Conservation (phyloP, 2,797 vertebrate genomes). For the Sebastes diploproa region DNA sequence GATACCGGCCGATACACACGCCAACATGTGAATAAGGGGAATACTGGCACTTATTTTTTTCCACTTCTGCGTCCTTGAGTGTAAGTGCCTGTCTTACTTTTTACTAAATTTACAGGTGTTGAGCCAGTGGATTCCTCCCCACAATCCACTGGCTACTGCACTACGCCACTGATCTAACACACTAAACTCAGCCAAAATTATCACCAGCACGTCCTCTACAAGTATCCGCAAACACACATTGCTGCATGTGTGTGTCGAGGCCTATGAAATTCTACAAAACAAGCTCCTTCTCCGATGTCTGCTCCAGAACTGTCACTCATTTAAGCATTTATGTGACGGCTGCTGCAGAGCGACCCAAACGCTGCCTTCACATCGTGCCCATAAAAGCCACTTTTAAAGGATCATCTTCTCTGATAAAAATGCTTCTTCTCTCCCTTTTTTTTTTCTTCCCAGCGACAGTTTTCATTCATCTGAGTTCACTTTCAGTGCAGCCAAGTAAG, state of each 20-base stretch:
- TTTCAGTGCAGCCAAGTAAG: conserved; percentile 1
- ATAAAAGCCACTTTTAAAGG: background rate
- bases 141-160: background rate
- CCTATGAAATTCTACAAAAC: background rate
- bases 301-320: conserved; percentile 4
- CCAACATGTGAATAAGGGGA: too few species aligned
- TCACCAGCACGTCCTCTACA: background rate
- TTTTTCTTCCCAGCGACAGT: background rate
- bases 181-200: background rate
- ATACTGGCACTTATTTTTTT: too few species aligned
- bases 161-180: background rate
- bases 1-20: too few species aligned
- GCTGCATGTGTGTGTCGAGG: background rate
- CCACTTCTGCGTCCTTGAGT: too few species aligned
- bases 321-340: background rate
- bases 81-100: too few species aligned
- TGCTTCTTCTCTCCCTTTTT: background rate
- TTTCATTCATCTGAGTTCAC: conserved; percentile 27
- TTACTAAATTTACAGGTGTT: too few species aligned
- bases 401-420: background rate
- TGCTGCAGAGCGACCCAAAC: conserved; percentile 6
- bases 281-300: background rate
- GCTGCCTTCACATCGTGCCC: background rate
- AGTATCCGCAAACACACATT: background rate
- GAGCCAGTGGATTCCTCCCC: background rate